Evolutionary conservation across 2,888 invertebrate species (phyloP).

Genomic region (Balanococcus diminutus): DNA sequence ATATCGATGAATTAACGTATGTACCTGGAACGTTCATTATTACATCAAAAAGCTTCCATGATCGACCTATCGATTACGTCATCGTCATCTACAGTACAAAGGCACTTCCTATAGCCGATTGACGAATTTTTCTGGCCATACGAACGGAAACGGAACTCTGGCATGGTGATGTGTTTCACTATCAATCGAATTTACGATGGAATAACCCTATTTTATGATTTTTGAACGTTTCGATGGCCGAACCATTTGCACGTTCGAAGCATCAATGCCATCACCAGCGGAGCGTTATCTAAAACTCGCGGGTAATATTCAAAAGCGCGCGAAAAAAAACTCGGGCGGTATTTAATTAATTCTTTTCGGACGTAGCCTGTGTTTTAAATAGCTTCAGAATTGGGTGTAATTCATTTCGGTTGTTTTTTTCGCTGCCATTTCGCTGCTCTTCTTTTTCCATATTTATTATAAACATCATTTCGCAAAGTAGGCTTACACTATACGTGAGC

Average conservation of each 20-base stretch:
- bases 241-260: not conserved
- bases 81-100: not conserved
- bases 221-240: not conserved
- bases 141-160: not conserved
- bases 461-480: constrained; percentile 30
- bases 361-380: constrained; percentile 40
- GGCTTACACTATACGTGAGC: constrained; percentile 36
- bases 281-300: not conserved
- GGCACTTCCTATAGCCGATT: not conserved
- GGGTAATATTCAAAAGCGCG: constrained; percentile 8
- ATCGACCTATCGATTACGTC: not conserved
- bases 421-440: not conserved
- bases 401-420: constrained; percentile 26
- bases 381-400: constrained; percentile 30
- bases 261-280: too few species aligned
- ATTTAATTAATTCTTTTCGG: constrained; percentile 24
- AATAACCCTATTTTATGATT: not conserved
- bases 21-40: not conserved
- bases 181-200: not conserved
- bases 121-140: not conserved
- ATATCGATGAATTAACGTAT: not conserved
- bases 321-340: not conserved
- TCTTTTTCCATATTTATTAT: constrained; percentile 10
- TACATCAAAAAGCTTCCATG: too few species aligned
- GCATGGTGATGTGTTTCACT: not conserved